Percentiles rank a stretch among this genome's conserved stretches.
Evolutionary conservation across 2,797 vertebrate species (phyloP).

Genomic region (Sebastes alutus): DNA sequence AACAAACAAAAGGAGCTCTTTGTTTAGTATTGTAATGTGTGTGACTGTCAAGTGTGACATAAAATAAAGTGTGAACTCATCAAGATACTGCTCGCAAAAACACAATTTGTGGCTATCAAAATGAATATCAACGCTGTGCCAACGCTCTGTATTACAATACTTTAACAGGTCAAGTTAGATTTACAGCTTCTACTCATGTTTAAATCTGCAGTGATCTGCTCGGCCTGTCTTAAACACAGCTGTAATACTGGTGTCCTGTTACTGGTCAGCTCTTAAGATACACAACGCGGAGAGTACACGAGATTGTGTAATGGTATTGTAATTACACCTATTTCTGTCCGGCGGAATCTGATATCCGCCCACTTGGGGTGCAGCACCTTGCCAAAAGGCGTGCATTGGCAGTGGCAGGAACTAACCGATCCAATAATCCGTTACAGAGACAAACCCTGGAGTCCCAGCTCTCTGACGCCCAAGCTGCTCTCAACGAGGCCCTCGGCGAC

Average conservation of each 20-base stretch:
- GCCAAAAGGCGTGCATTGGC: background rate
- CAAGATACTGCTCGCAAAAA: background rate
- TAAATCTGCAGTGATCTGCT: background rate
- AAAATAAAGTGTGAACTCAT: background rate
- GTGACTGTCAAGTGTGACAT: background rate
- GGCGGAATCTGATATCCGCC: constrained; percentile 19
- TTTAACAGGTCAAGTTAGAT: background rate
- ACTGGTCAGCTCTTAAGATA: background rate
- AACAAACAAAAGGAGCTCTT: background rate
- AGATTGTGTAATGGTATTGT: constrained; percentile 10
- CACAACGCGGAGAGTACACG: background rate
- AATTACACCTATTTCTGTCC: constrained; percentile 36
- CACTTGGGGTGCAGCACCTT: background rate
- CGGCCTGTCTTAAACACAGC: background rate
- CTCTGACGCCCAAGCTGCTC: constrained; percentile 80
- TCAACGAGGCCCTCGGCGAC: constrained; percentile 86
- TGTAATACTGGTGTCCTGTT: constrained; percentile 4
- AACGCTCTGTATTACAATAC: background rate
- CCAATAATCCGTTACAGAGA: constrained; percentile 54
- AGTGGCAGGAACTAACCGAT: constrained; percentile 24
- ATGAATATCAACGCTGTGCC: background rate
- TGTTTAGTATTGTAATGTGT: background rate
- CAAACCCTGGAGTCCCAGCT: constrained; percentile 83
- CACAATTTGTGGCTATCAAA: background rate
- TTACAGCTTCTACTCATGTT: background rate